Conservation (phyloP, 2,113 vertebrate species). For the Microcebus tavaratra region DNA sequence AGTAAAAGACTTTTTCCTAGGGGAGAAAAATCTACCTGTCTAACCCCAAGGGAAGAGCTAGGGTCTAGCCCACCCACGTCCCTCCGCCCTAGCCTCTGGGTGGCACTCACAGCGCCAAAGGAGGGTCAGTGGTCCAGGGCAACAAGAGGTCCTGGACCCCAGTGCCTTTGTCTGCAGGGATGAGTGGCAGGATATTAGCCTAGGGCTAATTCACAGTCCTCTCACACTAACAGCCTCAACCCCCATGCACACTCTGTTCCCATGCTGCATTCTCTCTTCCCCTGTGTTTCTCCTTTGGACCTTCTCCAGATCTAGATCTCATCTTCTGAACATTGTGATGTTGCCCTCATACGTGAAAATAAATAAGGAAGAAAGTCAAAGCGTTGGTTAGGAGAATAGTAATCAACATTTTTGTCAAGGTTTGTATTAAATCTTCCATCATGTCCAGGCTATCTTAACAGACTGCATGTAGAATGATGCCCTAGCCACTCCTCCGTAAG, state of each 20-base stretch:
- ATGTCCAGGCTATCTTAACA: neutral
- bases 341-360: slow-evolving; percentile 9
- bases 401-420: slow-evolving; percentile 12
- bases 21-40: neutral
- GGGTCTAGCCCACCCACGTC: neutral
- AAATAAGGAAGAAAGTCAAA: neutral
- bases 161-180: neutral
- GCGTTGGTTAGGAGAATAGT: neutral
- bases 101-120: rapidly evolving
- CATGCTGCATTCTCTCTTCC: neutral
- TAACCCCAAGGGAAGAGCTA: neutral
- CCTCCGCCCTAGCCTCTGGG: neutral
- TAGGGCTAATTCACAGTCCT: neutral
- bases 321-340: neutral
- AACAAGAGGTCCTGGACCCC: neutral
- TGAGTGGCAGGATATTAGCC: neutral
- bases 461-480: neutral
- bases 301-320: neutral
- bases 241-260: neutral
- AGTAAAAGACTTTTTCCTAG: neutral
- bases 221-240: neutral
- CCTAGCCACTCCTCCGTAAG: neutral
- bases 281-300: neutral
- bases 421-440: neutral
- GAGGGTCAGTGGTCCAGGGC: neutral